phyloP scores from a whole-genome alignment of 1,140 invertebrate genomes.

The Drosophila littoralis region DNA sequence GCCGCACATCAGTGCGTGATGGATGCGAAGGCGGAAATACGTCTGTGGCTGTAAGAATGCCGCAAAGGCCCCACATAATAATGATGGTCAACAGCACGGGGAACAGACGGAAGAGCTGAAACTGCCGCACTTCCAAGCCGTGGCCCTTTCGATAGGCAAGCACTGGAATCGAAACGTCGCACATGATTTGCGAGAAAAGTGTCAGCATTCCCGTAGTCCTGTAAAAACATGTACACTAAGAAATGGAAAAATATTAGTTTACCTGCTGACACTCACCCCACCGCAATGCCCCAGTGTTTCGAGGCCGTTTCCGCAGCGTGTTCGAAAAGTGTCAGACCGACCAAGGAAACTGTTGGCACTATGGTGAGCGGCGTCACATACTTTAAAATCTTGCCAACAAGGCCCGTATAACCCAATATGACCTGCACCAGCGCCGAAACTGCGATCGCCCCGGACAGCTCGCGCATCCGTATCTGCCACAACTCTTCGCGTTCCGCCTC shows the following conservation, averaged over 20 bases:
- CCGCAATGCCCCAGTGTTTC: constrained; percentile 92
- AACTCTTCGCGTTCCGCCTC: constrained; percentile 87
- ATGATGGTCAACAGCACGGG: constrained; percentile 93
- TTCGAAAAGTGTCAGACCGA: constrained; percentile 92
- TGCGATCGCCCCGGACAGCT: constrained; percentile 94
- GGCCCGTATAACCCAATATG: constrained; percentile 88
- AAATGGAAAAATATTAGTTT: not conserved
- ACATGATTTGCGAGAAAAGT: constrained; percentile 92
- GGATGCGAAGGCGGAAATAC: constrained; percentile 88
- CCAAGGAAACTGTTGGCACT: constrained; percentile 91
- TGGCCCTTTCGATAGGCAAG: constrained; percentile 86
- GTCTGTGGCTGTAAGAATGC: constrained; percentile 89
- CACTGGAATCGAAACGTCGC: constrained; percentile 88
- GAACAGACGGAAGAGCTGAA: constrained; percentile 92
- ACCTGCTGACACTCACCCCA: constrained; percentile 86
- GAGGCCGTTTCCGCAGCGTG: constrained; percentile 90
- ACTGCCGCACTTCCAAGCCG: constrained; percentile 87
- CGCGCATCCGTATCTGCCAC: constrained; percentile 92
- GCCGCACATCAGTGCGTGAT: constrained; percentile 91
- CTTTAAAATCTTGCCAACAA: constrained; percentile 89
- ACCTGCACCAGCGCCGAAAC: constrained; percentile 92
- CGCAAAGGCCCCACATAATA: constrained; percentile 92
- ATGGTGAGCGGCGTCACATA: constrained; percentile 93
- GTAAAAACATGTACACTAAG: constrained; percentile 62
- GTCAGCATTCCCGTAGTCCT: constrained; percentile 93